Percentiles rank a stretch among this genome's conserved stretches.
phyloP scores from a whole-genome alignment of 2,797 vertebrate genomes.

The Poeciliopsis gracilis region DNA sequence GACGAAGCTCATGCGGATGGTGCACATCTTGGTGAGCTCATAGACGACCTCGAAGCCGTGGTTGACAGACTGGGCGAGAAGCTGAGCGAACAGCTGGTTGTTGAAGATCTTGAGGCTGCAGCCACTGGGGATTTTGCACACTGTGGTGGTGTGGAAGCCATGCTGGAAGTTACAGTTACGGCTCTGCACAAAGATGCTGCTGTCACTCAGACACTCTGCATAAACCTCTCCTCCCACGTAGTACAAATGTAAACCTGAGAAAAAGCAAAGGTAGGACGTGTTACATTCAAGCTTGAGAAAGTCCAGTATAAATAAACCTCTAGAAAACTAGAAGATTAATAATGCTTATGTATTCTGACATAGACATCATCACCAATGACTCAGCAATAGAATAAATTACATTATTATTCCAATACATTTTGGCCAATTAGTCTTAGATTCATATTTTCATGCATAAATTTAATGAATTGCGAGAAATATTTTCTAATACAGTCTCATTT shows the following conservation, averaged over 20 bases:
- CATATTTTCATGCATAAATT: neutral
- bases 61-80: slow-evolving; percentile 96
- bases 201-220: slow-evolving; percentile 97
- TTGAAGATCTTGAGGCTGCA: slow-evolving; percentile 99
- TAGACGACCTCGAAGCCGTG: slow-evolving; percentile 98
- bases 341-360: neutral
- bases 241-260: slow-evolving; percentile 92
- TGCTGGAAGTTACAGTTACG: slow-evolving; percentile 99
- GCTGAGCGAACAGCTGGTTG: slow-evolving; percentile 97
- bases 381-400: neutral
- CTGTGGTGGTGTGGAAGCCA: slow-evolving; percentile 95
- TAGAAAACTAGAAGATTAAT: neutral
- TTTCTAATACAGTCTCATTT: neutral
- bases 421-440: neutral
- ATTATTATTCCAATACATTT: neutral
- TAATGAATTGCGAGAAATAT: neutral
- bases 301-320: neutral
- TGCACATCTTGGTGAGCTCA: slow-evolving; percentile 99
- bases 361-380: neutral
- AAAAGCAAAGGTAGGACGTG: neutral
- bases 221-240: slow-evolving; percentile 97
- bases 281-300: neutral
- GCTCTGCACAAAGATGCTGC: slow-evolving; percentile 98
- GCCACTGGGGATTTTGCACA: slow-evolving; percentile 98
- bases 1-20: slow-evolving; percentile 98